Evolutionary conservation across 2,797 vertebrate genomes (phyloP), one percentile per base, ranked within the genome.

Genomic region (Molothrus aeneus): DNA sequence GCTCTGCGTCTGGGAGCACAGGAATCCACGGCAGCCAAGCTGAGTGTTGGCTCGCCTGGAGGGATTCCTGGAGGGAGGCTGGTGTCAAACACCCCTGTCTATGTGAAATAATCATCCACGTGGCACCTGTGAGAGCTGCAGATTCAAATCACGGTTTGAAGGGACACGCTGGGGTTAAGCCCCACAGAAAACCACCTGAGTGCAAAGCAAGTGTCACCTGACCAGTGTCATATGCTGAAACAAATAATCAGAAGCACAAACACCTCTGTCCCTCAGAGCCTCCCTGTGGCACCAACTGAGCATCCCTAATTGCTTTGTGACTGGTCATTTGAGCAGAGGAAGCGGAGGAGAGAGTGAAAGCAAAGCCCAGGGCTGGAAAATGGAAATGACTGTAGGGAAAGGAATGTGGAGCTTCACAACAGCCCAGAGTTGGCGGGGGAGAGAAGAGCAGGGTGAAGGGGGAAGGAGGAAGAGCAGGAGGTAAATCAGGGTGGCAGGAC

Each of bases 291-390:
- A 38, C 10, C 32, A 5, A 19, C 60, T 60, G 77, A 88, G 77
- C 86, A 88, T 90, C 96, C 43, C 80, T 13, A 4, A n/a, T 31
- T 45, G 61, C 40, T 91, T 40, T 57, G 71, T 82, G 42, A 45
- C 38, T 86, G 87, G 47, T 86, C 88, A 88, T 88, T 24, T 43
- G 96, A 95, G 97, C 95, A 95, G 92, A 96, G 95, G 97, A 97
- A 97, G 96, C 19, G 81, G 91, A 96, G 90, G 64, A 88, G 84
- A 89, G 79, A 51, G 36, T 82, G 84, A 78, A 93, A 80, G 80
- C 38, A 40, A 86, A 95, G 79, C 69, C 31, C 87, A 80, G 80
- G 57, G 80, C 36, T 95, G 79, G 63, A 90, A 95, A 91, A 92
- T 90, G 87, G 93, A 91, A 94, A 93, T 96, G 96, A 96, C 91